phyloP scores from a whole-genome alignment of 2,113 vertebrate genomes.

The Phocoena sinus region DNA sequence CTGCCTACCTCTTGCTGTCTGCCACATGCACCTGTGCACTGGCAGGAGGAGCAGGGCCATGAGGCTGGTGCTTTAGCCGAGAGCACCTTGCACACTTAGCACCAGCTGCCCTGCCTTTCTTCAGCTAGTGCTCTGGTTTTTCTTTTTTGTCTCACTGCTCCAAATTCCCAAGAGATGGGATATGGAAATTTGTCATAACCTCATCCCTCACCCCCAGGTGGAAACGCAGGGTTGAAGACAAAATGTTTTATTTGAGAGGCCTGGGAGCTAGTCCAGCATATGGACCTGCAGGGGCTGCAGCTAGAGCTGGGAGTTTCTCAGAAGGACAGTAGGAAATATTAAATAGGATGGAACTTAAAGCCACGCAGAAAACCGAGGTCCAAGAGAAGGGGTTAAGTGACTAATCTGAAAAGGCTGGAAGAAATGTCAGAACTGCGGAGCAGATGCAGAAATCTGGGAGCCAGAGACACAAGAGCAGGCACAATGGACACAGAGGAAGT shows the following conservation, averaged over 20 bases:
- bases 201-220: neutral
- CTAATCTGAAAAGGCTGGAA: neutral
- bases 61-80: neutral
- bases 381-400: neutral
- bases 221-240: neutral
- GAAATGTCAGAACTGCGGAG: neutral
- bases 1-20: no score
- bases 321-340: neutral
- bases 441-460: neutral
- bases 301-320: neutral
- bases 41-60: no score
- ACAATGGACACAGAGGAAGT: neutral
- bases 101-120: neutral
- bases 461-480: neutral
- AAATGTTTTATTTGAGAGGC: neutral
- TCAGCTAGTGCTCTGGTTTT: neutral
- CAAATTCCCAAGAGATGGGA: neutral
- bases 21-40: no score
- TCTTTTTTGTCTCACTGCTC: neutral
- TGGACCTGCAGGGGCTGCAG: neutral
- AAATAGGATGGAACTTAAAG: neutral
- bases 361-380: neutral
- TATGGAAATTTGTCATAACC: neutral
- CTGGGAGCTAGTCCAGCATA: neutral
- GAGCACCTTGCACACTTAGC: neutral